phyloP scores from a whole-genome alignment of 2,113 vertebrate genomes.

The Nothocercus julius region DNA sequence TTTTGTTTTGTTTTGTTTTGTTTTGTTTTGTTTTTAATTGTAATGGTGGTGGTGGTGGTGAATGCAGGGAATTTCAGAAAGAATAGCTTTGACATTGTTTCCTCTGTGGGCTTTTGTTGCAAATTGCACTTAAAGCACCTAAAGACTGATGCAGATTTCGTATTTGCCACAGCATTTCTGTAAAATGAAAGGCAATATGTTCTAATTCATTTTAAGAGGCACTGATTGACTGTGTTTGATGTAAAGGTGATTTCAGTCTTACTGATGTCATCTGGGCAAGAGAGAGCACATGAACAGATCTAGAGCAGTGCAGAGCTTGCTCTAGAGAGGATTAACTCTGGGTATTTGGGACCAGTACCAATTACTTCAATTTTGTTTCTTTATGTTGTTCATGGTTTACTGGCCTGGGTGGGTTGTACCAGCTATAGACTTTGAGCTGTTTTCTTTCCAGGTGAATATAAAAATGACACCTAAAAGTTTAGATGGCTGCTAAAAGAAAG shows the following conservation, averaged over 20 bases:
- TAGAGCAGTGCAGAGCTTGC: neutral
- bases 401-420: neutral
- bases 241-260: neutral
- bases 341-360: neutral
- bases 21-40: neutral
- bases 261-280: neutral
- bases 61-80: neutral
- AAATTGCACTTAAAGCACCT: neutral
- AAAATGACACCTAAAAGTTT: neutral
- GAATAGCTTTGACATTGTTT: neutral
- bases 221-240: neutral
- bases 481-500: neutral
- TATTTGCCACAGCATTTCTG: neutral
- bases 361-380: neutral
- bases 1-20: neutral
- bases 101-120: conserved; percentile 12
- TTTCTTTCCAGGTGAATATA: neutral
- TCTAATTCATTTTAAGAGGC: neutral
- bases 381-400: neutral
- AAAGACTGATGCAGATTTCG: neutral
- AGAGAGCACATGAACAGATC: neutral
- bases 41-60: neutral
- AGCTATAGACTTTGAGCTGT: neutral
- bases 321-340: neutral
- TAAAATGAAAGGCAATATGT: neutral